These are phyloP conservation scores for Eunapius fragilis DNA, from an alignment of 37 sponge, comb jelly and placozoan species.

Conservation along the genomic window DNA sequence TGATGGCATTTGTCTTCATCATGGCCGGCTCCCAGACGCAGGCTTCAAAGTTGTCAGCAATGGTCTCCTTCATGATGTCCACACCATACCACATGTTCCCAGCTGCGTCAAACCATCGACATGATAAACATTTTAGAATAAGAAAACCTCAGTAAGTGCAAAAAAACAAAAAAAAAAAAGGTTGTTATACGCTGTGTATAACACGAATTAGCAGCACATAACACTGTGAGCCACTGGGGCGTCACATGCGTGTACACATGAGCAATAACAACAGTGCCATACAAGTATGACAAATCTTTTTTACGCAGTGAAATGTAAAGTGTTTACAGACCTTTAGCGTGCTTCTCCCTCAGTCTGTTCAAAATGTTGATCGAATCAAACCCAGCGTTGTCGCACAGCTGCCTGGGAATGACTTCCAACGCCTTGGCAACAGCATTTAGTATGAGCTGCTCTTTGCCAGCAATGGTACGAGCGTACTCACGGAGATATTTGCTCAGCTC, in stretches of 20 bases:
- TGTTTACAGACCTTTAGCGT: constrained; percentile 80
- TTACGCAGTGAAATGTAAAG: too few species aligned
- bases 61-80: constrained; percentile 92
- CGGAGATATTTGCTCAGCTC: constrained; percentile 93
- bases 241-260: too few species aligned
- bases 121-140: too few species aligned
- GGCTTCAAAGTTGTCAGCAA: constrained; percentile 93
- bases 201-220: too few species aligned
- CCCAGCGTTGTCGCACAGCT: constrained; percentile 99
- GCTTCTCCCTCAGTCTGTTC: constrained; percentile 96
- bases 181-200: too few species aligned
- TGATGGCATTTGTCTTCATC: constrained; percentile 94
- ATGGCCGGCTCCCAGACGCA: constrained; percentile 99
- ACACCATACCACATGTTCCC: constrained; percentile 97
- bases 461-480: constrained; percentile 86
- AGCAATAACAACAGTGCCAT: too few species aligned
- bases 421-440: constrained; percentile 94
- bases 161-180: too few species aligned
- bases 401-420: constrained; percentile 95
- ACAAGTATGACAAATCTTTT: too few species aligned
- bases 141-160: too few species aligned
- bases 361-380: constrained; percentile 96
- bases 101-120: constrained; percentile 32
- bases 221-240: too few species aligned
- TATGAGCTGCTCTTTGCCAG: constrained; percentile 98